Conservation (phyloP, 2,888 invertebrate species). For the Nomada fucata region DNA sequence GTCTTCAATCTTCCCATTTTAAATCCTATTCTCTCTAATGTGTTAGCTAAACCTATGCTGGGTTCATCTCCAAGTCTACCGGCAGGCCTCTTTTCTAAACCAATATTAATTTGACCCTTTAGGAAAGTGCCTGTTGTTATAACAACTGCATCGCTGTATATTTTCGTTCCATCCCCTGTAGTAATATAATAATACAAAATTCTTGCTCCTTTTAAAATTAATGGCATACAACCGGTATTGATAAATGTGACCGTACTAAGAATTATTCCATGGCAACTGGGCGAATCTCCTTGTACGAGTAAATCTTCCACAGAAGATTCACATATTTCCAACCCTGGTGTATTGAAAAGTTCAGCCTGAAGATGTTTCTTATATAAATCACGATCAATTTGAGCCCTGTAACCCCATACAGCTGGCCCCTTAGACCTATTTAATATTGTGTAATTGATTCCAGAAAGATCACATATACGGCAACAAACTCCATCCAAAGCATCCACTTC, state of each 20-base stretch:
- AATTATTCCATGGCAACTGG: constrained; percentile 85
- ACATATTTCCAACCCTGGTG: constrained; percentile 88
- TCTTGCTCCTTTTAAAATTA: constrained; percentile 4
- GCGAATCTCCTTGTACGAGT: constrained; percentile 85
- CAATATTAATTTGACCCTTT: constrained; percentile 93
- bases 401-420: constrained; percentile 96
- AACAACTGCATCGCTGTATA: constrained; percentile 88
- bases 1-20: constrained; percentile 93
- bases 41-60: constrained; percentile 90
- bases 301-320: constrained; percentile 93
- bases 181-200: constrained; percentile 64
- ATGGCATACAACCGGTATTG: neutral
- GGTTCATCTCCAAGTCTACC: constrained; percentile 93
- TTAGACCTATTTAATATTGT: constrained; percentile 92
- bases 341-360: constrained; percentile 89
- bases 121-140: constrained; percentile 96
- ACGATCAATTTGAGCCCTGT: constrained; percentile 94
- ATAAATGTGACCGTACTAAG: constrained; percentile 80
- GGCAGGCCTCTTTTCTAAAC: constrained; percentile 90
- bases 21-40: constrained; percentile 89
- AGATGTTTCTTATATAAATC: constrained; percentile 90
- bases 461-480: constrained; percentile 92
- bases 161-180: constrained; percentile 86
- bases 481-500: constrained; percentile 96
- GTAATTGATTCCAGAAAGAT: constrained; percentile 92